Evolutionary conservation across 2,113 vertebrate species (phyloP), one percentile per base, ranked within the genome.

Genomic region (Neodontobutis hainanensis): DNA sequence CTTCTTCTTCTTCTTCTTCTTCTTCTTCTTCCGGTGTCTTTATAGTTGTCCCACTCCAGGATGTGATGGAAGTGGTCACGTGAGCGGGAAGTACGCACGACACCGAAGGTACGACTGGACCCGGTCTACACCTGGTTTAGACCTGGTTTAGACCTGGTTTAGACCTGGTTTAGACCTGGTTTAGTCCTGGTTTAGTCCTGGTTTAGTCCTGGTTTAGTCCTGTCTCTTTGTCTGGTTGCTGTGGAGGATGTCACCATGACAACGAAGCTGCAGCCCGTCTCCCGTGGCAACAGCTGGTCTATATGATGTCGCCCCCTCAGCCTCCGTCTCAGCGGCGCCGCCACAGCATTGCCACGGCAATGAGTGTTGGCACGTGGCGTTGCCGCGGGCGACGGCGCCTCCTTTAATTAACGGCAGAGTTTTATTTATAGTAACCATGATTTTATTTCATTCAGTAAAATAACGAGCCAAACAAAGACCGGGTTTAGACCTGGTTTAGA

Each of bases 51-150:
- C 97, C 67, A 99, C 96, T 6, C 95, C 96, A 27, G 97, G 97
- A 85, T 99, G 97, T 87, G 97, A 99, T 62, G 97, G 96, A 84
- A 96, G 95, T 51, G 97, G 97, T 75, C 97, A 99, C 40, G 96
- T 98, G 90, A 99, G 97, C 83, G 97, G 97, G 78, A 99, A 99
- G 93, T 98, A 99, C 67, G 96, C 97, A 85, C 90, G 97, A 78
- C 97, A 99, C 91, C 94, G 97, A 92, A 99, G 97, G 97, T 99
- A 96, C 0, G 64, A 60, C 6, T 7, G 12, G 27, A 5, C 7
- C 16, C 0, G 10, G 50, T 52, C 5, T 51, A 51, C 16, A 19
- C 45, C 45, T 47, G 45, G 45, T 47, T 47, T 47, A 47, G 45
- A n/a, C 11, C 45, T n/a, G 11, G 45, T 47, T 47, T 47, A 47